Evolutionary conservation across 2,113 vertebrate genomes (phyloP).

Genomic region (Cercocebus atys): DNA sequence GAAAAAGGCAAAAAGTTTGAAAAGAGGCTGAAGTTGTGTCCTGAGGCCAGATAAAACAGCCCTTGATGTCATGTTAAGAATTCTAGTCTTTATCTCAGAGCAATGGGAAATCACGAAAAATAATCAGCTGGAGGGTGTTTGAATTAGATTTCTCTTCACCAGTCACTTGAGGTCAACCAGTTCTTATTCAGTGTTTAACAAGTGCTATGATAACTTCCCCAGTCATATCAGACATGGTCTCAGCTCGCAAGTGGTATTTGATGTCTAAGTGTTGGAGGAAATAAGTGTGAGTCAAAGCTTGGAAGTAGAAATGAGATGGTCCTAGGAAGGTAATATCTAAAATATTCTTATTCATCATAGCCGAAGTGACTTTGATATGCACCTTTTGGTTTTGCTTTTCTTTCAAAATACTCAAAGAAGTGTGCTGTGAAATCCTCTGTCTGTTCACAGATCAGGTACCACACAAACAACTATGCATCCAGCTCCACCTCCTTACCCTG

Average conservation of each 20-base stretch:
- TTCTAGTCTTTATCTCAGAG: neutral
- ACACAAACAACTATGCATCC: constrained; percentile 49
- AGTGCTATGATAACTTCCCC: neutral
- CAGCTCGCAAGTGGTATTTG: neutral
- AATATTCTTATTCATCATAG: neutral
- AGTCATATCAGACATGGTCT: neutral
- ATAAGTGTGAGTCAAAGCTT: neutral
- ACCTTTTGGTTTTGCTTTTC: neutral
- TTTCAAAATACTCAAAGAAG: neutral
- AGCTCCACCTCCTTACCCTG: constrained; percentile 51
- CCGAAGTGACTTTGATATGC: neutral
- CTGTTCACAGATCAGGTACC: constrained; percentile 66
- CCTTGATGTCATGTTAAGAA: neutral
- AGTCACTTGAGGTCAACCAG: neutral
- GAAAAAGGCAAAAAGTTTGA: neutral
- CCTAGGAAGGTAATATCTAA: neutral
- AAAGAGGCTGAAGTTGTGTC: neutral
- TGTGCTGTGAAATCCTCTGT: constrained; percentile 53
- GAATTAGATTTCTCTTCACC: neutral
- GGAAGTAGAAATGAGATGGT: neutral
- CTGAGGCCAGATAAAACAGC: neutral
- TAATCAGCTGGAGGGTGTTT: neutral
- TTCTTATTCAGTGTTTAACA: neutral
- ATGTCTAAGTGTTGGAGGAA: neutral
- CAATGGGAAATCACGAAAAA: neutral